These are phyloP conservation scores for Oceanodroma leucorhoa DNA, from an alignment of 2,797 vertebrate genomes.

Conservation along the genomic window DNA sequence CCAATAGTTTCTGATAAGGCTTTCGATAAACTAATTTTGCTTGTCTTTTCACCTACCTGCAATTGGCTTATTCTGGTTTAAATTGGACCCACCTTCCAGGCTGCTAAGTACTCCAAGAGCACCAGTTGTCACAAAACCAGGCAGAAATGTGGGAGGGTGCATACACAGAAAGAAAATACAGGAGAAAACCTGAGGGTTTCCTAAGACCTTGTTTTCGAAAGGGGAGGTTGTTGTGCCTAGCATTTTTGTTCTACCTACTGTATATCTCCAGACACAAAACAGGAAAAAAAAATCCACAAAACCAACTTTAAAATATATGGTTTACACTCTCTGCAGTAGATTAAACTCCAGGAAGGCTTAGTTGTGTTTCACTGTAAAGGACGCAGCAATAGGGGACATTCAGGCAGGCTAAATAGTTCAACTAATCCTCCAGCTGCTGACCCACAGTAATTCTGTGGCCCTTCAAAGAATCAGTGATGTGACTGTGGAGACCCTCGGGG, in stretches of 20 bases:
- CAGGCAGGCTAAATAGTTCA: background rate
- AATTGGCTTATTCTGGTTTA: background rate
- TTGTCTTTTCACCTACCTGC: rapidly evolving
- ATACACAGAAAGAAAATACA: background rate
- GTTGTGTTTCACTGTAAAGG: background rate
- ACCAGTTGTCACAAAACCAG: background rate
- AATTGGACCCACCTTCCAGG: background rate
- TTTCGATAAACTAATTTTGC: background rate
- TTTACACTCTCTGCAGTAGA: background rate
- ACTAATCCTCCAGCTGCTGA: slow-evolving; percentile 1
- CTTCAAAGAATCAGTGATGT: background rate
- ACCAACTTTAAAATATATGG: background rate
- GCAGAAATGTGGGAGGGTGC: background rate
- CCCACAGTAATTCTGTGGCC: background rate
- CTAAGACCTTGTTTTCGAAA: background rate
- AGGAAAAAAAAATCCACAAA: background rate
- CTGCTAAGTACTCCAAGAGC: background rate
- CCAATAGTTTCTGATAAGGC: background rate
- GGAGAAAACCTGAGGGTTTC: background rate
- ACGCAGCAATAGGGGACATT: background rate
- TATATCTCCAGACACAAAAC: background rate
- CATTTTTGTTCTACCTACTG: background rate
- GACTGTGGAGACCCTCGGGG: background rate
- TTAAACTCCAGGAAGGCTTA: background rate
- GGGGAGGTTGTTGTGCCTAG: background rate